Evolutionary conservation across 2,888 invertebrate genomes (phyloP).

Genomic region (Palloptera scutellata): DNA sequence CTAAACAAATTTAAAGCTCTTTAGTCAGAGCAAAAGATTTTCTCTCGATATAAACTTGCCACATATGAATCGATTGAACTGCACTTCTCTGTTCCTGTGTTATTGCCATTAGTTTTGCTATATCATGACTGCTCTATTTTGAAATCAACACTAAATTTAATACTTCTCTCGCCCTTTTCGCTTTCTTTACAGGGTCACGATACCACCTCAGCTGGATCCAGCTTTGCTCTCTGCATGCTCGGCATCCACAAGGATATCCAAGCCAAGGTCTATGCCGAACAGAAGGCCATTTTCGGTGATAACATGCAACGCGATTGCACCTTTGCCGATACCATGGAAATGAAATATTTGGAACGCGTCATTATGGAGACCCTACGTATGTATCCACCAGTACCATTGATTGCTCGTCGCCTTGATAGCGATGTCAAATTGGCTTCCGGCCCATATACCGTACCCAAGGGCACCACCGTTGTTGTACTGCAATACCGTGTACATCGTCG

Average conservation of each 20-base stretch:
- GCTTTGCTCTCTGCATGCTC: slow-evolving; percentile 84
- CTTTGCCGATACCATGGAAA: slow-evolving; percentile 78
- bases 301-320: slow-evolving; percentile 76
- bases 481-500: slow-evolving; percentile 76
- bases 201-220: slow-evolving; percentile 85
- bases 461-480: slow-evolving; percentile 73
- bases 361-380: slow-evolving; percentile 79
- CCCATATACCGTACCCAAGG: slow-evolving; percentile 73
- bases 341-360: slow-evolving; percentile 84
- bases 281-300: slow-evolving; percentile 80
- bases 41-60: too few relatives aligned
- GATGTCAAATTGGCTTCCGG: slow-evolving; percentile 72
- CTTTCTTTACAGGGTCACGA: slow-evolving; percentile 72
- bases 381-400: slow-evolving; percentile 83
- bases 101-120: too few relatives aligned
- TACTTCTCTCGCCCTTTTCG: not conserved
- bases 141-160: too few relatives aligned
- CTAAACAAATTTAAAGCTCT: too few relatives aligned
- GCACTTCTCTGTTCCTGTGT: too few relatives aligned
- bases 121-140: too few relatives aligned
- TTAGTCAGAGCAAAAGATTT: too few relatives aligned
- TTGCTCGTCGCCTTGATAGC: slow-evolving; percentile 75
- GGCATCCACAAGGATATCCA: slow-evolving; percentile 84
- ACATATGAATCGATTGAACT: too few relatives aligned
- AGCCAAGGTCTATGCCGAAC: slow-evolving; percentile 75